Evolutionary conservation across 2,888 invertebrate species (phyloP).

Genomic region (Drosophila rubida): DNA sequence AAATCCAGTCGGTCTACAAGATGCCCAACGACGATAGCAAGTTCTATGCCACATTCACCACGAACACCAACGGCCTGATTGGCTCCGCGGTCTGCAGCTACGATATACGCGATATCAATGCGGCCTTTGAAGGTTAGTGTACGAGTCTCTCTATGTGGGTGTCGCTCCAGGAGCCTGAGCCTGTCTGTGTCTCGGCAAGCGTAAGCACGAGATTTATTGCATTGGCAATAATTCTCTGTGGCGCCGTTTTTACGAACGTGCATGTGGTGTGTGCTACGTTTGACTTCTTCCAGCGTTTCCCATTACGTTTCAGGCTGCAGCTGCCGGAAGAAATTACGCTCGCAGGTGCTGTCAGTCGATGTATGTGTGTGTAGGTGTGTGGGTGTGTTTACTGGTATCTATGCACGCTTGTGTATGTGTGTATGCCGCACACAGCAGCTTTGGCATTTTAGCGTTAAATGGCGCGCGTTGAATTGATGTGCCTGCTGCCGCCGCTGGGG

Average conservation of each 20-base stretch:
- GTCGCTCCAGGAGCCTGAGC: not conserved
- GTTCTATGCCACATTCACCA: constrained; percentile 98
- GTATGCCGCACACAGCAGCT: constrained; percentile 45
- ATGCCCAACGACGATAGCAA: constrained; percentile 95
- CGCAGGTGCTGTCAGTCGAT: constrained; percentile 60
- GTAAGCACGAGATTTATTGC: constrained; percentile 77
- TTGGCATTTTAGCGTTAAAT: constrained; percentile 79
- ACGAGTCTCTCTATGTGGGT: not conserved
- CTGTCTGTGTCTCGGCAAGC: constrained; percentile 21
- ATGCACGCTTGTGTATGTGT: constrained; percentile 21
- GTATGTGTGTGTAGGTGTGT: constrained; percentile 22
- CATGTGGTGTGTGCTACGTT: constrained; percentile 63
- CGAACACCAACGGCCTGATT: constrained; percentile 97
- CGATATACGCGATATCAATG: constrained; percentile 95
- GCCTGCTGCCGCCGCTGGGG: constrained; percentile 31
- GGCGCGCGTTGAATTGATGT: constrained; percentile 76
- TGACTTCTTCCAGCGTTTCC: constrained; percentile 54
- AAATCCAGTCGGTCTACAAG: constrained; percentile 98
- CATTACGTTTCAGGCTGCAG: constrained; percentile 53
- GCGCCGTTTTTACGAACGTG: constrained; percentile 77
- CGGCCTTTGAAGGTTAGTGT: constrained; percentile 94
- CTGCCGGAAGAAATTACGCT: constrained; percentile 66
- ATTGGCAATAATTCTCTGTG: constrained; percentile 82
- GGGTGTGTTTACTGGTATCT: constrained; percentile 16
- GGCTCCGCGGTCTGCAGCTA: constrained; percentile 99